Evolutionary conservation across 2,113 vertebrate genomes (phyloP), one percentile per base, ranked within the genome.

Genomic region (Coreoperca whiteheadi): DNA sequence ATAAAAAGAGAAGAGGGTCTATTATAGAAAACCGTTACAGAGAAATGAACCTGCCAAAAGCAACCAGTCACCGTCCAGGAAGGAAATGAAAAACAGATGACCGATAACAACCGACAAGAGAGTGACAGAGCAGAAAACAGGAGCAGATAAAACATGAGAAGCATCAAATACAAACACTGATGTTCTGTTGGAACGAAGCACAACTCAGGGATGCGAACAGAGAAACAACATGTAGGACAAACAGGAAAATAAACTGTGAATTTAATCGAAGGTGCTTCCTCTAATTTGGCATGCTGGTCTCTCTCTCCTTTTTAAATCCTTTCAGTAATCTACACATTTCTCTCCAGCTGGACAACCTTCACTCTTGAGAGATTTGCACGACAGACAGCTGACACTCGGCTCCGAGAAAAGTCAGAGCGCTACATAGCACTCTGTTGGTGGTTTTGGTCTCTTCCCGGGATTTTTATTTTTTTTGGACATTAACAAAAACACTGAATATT

Each of bases 1-100:
- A n/a, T n/a, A n/a, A n/a, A n/a, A n/a, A n/a, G n/a, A n/a, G 15
- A 70, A 32, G 50, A 54, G 41, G 21, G 28, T 61, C 6, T 50
- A 34, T 79, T 72, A 53, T 3, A 37, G 1, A 2, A 0, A 32
- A 50, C 1, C 2, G 0, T 23, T n/a, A 74, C 39, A 81, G 41
- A 51, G n/a, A 73, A 15, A 60, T 8, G 0, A 48, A 41, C 0
- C 4, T 25, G 23, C 2, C 69, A 20, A 88, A 61, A 57, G 1
- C 25, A 56, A 51, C 8, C 2, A 68, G 46, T 54, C 48, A 46
- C 9, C 28, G 39, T 1, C 0, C 12, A 75, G 75, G 73, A 84
- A 77, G 83, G 67, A 92, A 88, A 88, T 61, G 60, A 87, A 41
- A 5, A 23, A 18, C n/a, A 51, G 70, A 86, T 57, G 6, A 34